phyloP scores from a whole-genome alignment of 2,797 vertebrate species.

The Spinibarbus caldwelli region DNA sequence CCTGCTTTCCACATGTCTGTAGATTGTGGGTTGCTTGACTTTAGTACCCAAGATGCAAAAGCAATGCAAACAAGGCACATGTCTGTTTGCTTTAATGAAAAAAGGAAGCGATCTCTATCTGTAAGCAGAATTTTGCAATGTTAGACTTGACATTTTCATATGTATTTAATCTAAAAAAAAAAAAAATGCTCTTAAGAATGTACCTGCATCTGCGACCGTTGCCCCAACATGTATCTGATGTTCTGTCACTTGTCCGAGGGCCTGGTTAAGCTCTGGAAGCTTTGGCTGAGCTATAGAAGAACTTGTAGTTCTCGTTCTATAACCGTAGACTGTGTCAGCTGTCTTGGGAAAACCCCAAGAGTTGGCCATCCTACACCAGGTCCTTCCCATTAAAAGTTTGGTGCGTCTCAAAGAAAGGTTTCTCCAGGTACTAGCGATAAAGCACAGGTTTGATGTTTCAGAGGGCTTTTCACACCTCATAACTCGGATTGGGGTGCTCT shows the following conservation, averaged over 20 bases:
- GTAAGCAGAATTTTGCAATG: conserved; percentile 40
- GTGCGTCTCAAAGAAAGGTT: conserved; percentile 67
- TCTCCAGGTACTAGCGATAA: conserved; percentile 65
- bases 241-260: conserved; percentile 20
- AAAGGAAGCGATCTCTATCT: conserved; percentile 72
- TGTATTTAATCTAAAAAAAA: neutral
- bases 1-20: conserved; percentile 95
- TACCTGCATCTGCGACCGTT: conserved; percentile 56
- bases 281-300: conserved; percentile 26
- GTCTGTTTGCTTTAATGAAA: conserved; percentile 83
- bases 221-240: conserved; percentile 51
- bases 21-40: conserved; percentile 85
- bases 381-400: conserved; percentile 66
- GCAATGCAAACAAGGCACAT: conserved; percentile 95
- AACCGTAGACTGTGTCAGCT: neutral
- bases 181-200: conserved; percentile 55
- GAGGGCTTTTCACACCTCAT: conserved; percentile 57
- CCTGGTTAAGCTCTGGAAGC: conserved; percentile 1
- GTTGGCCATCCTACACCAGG: conserved; percentile 65
- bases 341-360: conserved; percentile 62
- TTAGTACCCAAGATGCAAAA: conserved; percentile 94
- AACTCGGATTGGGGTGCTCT: conserved; percentile 60
- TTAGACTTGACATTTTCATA: neutral
- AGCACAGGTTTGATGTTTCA: conserved; percentile 67
- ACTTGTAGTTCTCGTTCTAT: conserved; percentile 1